phyloP scores from a whole-genome alignment of 2,888 invertebrate genomes.

The Phanerotoma sp. region DNA sequence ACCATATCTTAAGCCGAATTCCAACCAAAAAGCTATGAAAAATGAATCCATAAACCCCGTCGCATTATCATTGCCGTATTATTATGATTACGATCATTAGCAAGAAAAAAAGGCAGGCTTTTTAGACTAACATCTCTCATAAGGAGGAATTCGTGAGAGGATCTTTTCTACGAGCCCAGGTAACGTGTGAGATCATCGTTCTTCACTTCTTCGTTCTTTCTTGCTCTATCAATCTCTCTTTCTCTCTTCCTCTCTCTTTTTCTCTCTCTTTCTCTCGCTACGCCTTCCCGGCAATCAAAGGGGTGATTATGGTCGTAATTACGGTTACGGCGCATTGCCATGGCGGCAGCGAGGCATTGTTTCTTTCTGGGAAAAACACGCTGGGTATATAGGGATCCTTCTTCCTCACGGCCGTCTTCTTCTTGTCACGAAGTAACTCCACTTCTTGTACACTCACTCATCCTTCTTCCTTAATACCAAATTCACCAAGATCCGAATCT shows the following conservation, averaged over 20 bases:
- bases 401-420: conserved; percentile 23
- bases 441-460: conserved; percentile 5
- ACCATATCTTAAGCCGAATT: neutral
- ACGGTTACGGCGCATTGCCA: conserved; percentile 46
- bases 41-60: neutral
- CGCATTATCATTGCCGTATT: conserved; percentile 6
- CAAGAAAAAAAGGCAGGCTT: neutral
- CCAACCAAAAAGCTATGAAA: neutral
- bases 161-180: conserved; percentile 2
- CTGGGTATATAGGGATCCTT: conserved; percentile 39
- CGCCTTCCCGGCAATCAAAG: conserved; percentile 41
- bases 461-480: neutral
- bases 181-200: conserved; percentile 22
- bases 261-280: conserved; percentile 15
- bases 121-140: neutral
- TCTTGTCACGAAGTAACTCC: conserved; percentile 27
- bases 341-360: conserved; percentile 38
- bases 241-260: conserved; percentile 4
- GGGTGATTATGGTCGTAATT: conserved; percentile 47
- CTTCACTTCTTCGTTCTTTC: conserved; percentile 3
- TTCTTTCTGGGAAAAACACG: conserved; percentile 47
- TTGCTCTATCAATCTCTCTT: neutral
- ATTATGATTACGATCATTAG: conserved; percentile 7
- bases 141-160: neutral
- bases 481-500: no score